These are phyloP conservation scores for Dipus sagitta DNA, from an alignment of 2,797 vertebrate species.

Conservation along the genomic window DNA sequence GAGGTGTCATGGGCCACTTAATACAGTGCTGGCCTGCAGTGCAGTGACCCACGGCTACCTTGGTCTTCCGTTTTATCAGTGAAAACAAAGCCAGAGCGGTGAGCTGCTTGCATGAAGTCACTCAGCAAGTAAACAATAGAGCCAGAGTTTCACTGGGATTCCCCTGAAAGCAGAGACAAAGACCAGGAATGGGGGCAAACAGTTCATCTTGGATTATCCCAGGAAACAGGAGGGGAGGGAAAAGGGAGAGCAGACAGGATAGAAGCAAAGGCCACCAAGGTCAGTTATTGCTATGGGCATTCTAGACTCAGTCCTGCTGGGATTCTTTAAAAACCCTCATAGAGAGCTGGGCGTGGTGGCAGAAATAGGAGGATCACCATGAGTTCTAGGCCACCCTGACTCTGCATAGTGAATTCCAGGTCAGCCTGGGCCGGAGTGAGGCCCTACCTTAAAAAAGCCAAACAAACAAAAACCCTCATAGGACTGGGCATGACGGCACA, in stretches of 20 bases:
- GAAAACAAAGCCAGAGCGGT: conserved; percentile 5
- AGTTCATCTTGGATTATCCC: neutral
- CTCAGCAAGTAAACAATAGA: conserved; percentile 1
- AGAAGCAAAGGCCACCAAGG: neutral
- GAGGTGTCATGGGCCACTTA: neutral
- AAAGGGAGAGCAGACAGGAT: neutral
- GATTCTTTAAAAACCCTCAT: neutral
- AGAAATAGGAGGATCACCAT: too few relatives aligned
- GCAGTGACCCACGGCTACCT: neutral
- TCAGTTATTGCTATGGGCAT: neutral
- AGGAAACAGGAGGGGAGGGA: neutral
- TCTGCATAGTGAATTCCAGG: too few relatives aligned
- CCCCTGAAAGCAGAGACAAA: conserved; percentile 23
- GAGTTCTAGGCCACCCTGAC: too few relatives aligned
- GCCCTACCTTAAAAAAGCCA: too few relatives aligned
- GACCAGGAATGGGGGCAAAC: neutral
- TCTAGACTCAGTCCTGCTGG: neutral
- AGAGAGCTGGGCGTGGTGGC: too few relatives aligned
- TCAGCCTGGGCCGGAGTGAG: too few relatives aligned
- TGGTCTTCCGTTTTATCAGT: neutral
- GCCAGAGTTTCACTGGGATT: neutral
- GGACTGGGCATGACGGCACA: too few relatives aligned
- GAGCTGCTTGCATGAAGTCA: neutral
- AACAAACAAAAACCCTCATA: too few relatives aligned
- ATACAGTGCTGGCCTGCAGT: neutral